Conservation (phyloP, 2,113 vertebrate species). For the Heterochromis multidens region DNA sequence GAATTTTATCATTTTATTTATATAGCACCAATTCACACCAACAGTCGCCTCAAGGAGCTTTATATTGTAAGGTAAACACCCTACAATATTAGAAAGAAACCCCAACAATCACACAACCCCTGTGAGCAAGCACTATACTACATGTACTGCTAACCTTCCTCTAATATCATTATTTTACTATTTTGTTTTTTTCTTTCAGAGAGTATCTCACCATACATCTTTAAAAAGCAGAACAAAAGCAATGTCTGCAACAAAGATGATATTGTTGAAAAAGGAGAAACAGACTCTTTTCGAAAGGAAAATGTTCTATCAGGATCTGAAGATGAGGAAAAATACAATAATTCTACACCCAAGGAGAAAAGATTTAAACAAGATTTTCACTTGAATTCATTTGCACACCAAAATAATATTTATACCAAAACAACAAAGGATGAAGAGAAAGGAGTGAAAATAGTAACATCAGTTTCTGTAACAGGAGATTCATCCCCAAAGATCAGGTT, state of each 20-base stretch:
- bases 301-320: slow-evolving; percentile 45
- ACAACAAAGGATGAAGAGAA: slow-evolving; percentile 28
- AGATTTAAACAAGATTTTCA: slow-evolving; percentile 40
- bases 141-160: not conserved
- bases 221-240: slow-evolving; percentile 46
- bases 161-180: not conserved
- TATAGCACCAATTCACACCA: not conserved
- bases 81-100: not conserved
- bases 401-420: slow-evolving; percentile 34
- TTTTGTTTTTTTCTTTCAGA: slow-evolving; percentile 50
- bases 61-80: not conserved
- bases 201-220: slow-evolving; percentile 44
- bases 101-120: not conserved
- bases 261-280: slow-evolving; percentile 56
- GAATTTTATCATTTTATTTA: not conserved
- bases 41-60: not conserved
- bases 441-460: slow-evolving; percentile 65
- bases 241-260: slow-evolving; percentile 43
- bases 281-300: slow-evolving; percentile 54
- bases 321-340: slow-evolving; percentile 54
- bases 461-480: slow-evolving; percentile 66
- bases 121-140: not conserved
- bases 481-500: slow-evolving; percentile 64
- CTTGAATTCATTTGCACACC: slow-evolving; percentile 59
- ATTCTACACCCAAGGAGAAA: slow-evolving; percentile 42